A percentile compares a stretch with the other conserved stretches of the same genome.
These are phyloP conservation scores for Reticulitermes lucifugus DNA, from an alignment of 2,888 invertebrate species.

Conservation along the genomic window DNA sequence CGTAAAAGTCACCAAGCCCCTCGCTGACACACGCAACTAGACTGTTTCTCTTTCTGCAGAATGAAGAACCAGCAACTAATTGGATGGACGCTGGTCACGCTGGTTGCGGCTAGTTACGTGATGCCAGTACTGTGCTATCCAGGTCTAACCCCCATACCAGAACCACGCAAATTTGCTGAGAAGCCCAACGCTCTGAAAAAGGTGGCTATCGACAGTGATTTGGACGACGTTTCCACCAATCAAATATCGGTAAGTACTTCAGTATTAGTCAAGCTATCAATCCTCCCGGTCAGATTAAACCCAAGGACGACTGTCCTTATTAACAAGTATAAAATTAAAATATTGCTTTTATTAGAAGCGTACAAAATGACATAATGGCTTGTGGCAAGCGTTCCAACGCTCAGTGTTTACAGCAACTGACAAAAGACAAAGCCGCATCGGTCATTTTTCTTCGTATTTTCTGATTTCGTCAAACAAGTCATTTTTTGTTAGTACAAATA, in stretches of 20 bases:
- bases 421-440: too few species aligned
- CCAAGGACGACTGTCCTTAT: background rate
- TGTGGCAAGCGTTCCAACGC: too few species aligned
- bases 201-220: conserved; percentile 75
- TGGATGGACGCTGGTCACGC: conserved; percentile 77
- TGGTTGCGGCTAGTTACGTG: conserved; percentile 75
- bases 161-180: conserved; percentile 85
- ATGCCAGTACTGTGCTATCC: conserved; percentile 78
- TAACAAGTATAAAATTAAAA: too few species aligned
- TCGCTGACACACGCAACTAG: too few species aligned
- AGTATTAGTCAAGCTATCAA: too few species aligned
- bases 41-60: conserved; percentile 56
- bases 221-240: conserved; percentile 85
- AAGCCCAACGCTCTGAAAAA: conserved; percentile 92
- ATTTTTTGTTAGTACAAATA: too few species aligned
- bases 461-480: too few species aligned
- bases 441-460: too few species aligned
- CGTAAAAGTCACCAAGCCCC: too few species aligned
- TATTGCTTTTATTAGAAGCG: too few species aligned
- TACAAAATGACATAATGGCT: too few species aligned
- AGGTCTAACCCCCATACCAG: conserved; percentile 59
- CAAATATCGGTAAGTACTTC: conserved; percentile 71
- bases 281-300: background rate
- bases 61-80: conserved; percentile 76
- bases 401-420: too few species aligned